Conservation (phyloP, 2,797 vertebrate genomes). For the Trematomus bernacchii region DNA sequence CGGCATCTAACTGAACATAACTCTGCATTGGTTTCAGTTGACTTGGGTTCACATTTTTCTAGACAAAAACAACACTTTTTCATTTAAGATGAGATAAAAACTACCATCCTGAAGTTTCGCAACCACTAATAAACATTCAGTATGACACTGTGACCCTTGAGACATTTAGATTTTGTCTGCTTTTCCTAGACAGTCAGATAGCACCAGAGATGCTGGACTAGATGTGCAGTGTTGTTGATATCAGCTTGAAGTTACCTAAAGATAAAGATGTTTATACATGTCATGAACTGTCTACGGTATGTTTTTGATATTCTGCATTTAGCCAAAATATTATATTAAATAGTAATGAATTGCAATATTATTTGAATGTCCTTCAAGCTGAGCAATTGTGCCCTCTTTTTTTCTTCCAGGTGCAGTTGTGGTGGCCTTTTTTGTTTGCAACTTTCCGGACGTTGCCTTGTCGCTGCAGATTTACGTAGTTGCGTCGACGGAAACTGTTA, state of each 20-base stretch:
- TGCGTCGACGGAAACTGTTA: conserved; percentile 81
- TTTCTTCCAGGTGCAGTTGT: conserved; percentile 80
- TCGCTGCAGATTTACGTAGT: conserved; percentile 85
- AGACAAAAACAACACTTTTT: background rate
- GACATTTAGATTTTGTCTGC: background rate
- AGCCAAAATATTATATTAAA: background rate
- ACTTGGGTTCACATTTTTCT: background rate
- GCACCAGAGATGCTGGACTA: background rate
- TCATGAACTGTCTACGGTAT: background rate
- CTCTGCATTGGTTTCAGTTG: background rate
- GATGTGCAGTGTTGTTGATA: background rate
- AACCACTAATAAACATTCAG: background rate
- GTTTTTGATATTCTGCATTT: background rate
- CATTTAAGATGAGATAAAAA: background rate
- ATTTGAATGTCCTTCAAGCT: background rate
- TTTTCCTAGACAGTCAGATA: background rate
- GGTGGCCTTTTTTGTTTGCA: conserved; percentile 85
- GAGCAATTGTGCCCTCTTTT: background rate
- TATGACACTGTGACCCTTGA: background rate
- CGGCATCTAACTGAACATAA: background rate
- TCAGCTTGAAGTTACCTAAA: background rate
- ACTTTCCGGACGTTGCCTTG: conserved; percentile 86
- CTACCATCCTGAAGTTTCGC: background rate
- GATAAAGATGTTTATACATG: no score
- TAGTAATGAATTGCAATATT: background rate